phyloP scores from a whole-genome alignment of 2,797 vertebrate genomes.

The Ptychobarbus kaznakovi region DNA sequence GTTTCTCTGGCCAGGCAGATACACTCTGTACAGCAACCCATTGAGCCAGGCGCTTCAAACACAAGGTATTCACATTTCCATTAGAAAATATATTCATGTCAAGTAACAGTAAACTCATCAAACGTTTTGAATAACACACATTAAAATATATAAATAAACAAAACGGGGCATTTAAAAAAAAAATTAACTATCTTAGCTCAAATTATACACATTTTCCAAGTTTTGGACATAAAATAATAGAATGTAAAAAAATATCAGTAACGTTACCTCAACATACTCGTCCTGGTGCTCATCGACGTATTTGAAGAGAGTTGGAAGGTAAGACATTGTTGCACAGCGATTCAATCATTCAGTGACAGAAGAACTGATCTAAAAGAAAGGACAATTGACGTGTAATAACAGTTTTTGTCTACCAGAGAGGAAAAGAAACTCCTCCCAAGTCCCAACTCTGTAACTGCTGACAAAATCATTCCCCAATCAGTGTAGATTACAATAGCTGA shows the following conservation, averaged over 20 bases:
- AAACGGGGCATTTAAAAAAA: neutral
- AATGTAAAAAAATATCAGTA: slow-evolving; percentile 42
- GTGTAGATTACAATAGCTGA: neutral
- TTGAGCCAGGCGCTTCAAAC: slow-evolving; percentile 83
- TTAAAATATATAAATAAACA: neutral
- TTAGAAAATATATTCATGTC: neutral
- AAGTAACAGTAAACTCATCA: neutral
- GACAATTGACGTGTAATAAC: slow-evolving; percentile 3
- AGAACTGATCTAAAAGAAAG: neutral
- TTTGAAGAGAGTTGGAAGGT: slow-evolving; percentile 84
- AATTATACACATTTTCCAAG: neutral
- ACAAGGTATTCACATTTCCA: neutral
- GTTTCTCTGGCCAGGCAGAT: slow-evolving; percentile 94
- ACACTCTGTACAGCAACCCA: slow-evolving; percentile 96
- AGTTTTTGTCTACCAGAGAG: neutral
- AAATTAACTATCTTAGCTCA: neutral
- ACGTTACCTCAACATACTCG: slow-evolving; percentile 84
- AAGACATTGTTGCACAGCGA: slow-evolving; percentile 77
- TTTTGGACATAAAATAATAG: neutral
- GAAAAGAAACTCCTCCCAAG: slow-evolving; percentile 30
- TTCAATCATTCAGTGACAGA: neutral
- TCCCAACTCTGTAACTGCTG: slow-evolving; percentile 43
- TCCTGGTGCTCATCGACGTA: slow-evolving; percentile 94
- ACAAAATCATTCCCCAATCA: slow-evolving; percentile 6
- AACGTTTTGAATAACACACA: accelerated